phyloP scores from a whole-genome alignment of 2,797 vertebrate species.

The Novumbra hubbsi region DNA sequence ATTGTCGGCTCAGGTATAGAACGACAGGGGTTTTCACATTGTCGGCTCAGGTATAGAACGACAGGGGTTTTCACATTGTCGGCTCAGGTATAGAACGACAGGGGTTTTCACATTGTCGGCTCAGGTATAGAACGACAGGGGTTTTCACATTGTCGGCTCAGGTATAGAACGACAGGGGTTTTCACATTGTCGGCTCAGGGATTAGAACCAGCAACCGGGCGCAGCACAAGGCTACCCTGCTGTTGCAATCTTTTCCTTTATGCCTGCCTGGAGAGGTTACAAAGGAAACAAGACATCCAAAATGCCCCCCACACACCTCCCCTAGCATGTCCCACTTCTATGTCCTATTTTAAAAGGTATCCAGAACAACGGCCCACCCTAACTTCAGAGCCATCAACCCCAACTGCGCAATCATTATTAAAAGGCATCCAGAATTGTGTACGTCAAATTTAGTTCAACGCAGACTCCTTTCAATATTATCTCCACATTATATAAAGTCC shows the following conservation, averaged over 20 bases:
- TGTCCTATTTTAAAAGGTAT: constrained; percentile 70
- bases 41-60: too few species aligned
- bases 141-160: too few species aligned
- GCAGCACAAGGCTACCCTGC: too few species aligned
- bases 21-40: too few species aligned
- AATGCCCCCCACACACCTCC: constrained; percentile 46
- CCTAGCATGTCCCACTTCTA: constrained; percentile 71
- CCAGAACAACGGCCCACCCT: constrained; percentile 48
- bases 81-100: too few species aligned
- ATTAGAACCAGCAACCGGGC: too few species aligned
- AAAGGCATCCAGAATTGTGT: neutral
- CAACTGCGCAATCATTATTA: neutral
- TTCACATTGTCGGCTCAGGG: too few species aligned
- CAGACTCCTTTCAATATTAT: neutral
- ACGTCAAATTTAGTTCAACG: neutral
- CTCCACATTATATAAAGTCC: neutral
- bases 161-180: too few species aligned
- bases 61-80: too few species aligned
- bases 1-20: neutral
- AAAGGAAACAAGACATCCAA: constrained; percentile 35
- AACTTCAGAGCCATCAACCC: constrained; percentile 35
- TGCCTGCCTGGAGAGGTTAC: constrained; percentile 63
- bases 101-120: neutral
- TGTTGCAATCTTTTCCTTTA: constrained; percentile 27
- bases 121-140: too few species aligned